Evolutionary conservation across 1,140 invertebrate genomes (phyloP), one percentile per base, ranked within the genome.

Genomic region (Agrilus planipennis): DNA sequence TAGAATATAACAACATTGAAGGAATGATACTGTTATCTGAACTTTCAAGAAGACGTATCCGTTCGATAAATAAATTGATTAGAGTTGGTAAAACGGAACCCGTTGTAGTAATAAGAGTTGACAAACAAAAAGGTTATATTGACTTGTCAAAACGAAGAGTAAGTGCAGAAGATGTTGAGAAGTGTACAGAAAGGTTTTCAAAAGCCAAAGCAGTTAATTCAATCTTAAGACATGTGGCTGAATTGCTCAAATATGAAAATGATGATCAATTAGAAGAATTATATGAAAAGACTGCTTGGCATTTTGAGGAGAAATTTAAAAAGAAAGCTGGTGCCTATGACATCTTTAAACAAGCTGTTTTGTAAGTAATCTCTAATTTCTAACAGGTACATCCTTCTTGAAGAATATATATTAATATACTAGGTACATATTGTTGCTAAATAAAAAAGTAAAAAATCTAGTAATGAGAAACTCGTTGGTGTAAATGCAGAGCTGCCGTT

Each of bases 51-150:
- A 76, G 95, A 69, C 88, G 96, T 75, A 99, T 99, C 52, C 76
- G 96, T 47, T 99, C 95, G 27, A 98, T 99, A 50, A 99, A 99
- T 68, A 99, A 99, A 77, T 72, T 99, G 38, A 98, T 99, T 62
- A 76, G 94, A 51, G 92, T 99, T 31, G 96, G 95, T 21, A 88
- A 97, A 70, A 97, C 86, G 43, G 96, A 99, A 69, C 95, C 94
- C 42, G 95, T 99, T 21, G 93, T 99, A 34, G 96, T 99, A 23
- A 99, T 99, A 63, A 78, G 96, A 70, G 96, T 99, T 6, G 95
- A 99, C 60, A 95, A 96, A 75, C 92, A 98, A 53, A 99, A 99
- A 79, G 95, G 94, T 56, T 99, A 99, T 59, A 99, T 99, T 64
- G 96, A 99, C 79, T 75, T 99, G 46, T 98, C 94, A 41, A 99